These are phyloP conservation scores for Andrena flavipes DNA, from an alignment of 2,888 invertebrate genomes.

Conservation along the genomic window DNA sequence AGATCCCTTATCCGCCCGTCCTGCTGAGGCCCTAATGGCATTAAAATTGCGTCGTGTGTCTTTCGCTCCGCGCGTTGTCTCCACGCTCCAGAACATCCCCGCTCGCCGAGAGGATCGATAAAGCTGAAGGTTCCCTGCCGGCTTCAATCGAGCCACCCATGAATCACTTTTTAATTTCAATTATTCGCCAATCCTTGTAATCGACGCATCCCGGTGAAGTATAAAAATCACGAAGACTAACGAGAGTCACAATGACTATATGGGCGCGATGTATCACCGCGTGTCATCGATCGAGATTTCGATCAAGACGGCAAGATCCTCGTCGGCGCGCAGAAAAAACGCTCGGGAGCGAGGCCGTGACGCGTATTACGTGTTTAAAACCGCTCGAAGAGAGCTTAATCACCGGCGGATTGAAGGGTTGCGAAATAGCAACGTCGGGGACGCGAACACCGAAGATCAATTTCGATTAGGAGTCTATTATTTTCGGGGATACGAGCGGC, in stretches of 20 bases:
- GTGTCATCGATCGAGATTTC: background rate
- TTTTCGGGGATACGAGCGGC: background rate
- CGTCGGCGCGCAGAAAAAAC: background rate
- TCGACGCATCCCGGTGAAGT: too few species aligned
- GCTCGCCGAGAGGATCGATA: too few species aligned
- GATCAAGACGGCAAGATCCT: background rate
- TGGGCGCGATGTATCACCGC: background rate
- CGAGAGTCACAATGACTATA: too few species aligned
- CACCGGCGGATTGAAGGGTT: background rate
- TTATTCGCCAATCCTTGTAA: too few species aligned
- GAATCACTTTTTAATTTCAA: too few species aligned
- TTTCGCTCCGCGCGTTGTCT: background rate
- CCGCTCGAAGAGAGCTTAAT: background rate
- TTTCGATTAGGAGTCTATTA: background rate
- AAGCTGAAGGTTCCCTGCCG: too few species aligned
- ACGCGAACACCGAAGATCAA: background rate
- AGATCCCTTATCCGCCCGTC: background rate
- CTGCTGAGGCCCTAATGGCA: conserved; percentile 20
- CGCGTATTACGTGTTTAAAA: background rate
- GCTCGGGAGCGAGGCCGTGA: background rate
- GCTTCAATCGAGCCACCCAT: too few species aligned
- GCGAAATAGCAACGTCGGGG: background rate
- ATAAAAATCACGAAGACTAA: too few species aligned
- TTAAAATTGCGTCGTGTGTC: conserved; percentile 10
- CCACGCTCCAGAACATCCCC: background rate